A percentile compares a stretch with the other conserved stretches of the same genome.
These are phyloP conservation scores for Gymnogyps californianus DNA, from an alignment of 2,113 vertebrate genomes.

Conservation along the genomic window DNA sequence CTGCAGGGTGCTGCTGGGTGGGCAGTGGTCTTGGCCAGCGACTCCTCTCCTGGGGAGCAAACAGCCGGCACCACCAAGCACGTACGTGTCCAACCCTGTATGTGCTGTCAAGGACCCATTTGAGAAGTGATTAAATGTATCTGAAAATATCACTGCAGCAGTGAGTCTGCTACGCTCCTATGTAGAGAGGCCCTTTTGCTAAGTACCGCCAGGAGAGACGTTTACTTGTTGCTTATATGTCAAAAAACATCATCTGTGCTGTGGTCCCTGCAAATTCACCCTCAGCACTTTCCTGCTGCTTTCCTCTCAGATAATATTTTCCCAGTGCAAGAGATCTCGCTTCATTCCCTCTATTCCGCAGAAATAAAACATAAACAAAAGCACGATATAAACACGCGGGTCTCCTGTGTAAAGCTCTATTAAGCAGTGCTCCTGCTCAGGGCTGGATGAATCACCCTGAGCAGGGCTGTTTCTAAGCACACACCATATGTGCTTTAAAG, in stretches of 20 bases:
- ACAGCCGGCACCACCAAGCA: background rate
- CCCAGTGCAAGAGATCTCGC: background rate
- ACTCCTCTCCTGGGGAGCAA: background rate
- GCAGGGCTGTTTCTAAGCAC: background rate
- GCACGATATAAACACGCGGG: background rate
- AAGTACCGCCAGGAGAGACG: background rate
- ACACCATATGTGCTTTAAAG: background rate
- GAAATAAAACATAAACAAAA: background rate
- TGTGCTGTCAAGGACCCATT: background rate
- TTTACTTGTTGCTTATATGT: background rate
- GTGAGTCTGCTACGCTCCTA: background rate
- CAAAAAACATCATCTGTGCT: background rate
- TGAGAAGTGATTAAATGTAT: background rate
- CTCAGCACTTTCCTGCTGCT: background rate
- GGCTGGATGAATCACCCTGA: background rate
- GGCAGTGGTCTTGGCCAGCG: background rate
- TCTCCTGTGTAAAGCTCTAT: background rate
- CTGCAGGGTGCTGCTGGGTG: background rate
- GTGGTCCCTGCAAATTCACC: background rate
- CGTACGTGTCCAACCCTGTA: background rate
- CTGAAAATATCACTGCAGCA: background rate
- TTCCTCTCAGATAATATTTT: background rate
- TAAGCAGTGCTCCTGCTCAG: background rate
- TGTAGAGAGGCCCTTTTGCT: background rate
- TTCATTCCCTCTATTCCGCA: background rate